phyloP scores from a whole-genome alignment of 2,888 invertebrate species.

The Atherix ibis region DNA sequence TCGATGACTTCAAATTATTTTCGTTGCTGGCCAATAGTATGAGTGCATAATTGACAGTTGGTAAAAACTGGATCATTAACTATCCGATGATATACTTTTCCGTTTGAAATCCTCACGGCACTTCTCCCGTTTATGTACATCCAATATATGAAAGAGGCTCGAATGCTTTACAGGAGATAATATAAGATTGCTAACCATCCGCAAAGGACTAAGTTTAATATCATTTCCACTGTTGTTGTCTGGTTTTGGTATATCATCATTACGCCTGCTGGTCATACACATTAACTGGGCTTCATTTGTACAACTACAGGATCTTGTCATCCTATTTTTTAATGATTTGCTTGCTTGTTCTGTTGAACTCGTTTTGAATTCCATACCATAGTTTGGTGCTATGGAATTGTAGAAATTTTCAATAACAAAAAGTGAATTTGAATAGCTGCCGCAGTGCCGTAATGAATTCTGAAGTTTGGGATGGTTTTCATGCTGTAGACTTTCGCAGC shows the following conservation, averaged over 20 bases:
- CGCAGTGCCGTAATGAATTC: constrained; percentile 5
- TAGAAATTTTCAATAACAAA: constrained; percentile 23
- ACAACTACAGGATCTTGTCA: constrained; percentile 14
- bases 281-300: constrained; percentile 12
- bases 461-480: constrained; percentile 2
- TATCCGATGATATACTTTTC: no score
- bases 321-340: constrained; percentile 9
- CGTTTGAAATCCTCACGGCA: no score
- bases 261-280: constrained; percentile 12
- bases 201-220: constrained; percentile 32
- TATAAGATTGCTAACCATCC: constrained; percentile 33
- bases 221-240: constrained; percentile 13
- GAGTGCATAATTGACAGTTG: no score
- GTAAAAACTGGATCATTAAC: no score
- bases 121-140: constrained; percentile 3
- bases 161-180: constrained; percentile 29
- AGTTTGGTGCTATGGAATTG: constrained; percentile 13
- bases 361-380: no score
- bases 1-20: no score
- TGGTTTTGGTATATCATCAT: no score
- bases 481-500: background rate
- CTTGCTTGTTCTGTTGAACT: constrained; percentile 7
- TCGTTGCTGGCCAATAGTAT: no score
- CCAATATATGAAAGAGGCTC: constrained; percentile 28
- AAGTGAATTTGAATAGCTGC: constrained; percentile 14